phyloP scores from a whole-genome alignment of 2,113 vertebrate genomes.

The Stercorarius parasiticus region DNA sequence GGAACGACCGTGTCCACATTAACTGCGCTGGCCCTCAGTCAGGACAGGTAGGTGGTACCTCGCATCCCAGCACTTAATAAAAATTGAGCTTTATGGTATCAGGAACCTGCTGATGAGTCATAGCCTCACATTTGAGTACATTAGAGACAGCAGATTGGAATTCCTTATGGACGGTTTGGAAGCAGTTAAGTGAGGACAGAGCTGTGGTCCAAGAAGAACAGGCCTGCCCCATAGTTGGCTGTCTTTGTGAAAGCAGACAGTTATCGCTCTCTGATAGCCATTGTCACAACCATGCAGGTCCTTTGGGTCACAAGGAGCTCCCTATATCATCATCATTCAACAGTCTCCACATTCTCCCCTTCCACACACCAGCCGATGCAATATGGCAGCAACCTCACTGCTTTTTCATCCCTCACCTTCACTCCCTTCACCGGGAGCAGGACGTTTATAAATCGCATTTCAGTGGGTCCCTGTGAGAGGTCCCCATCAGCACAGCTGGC shows the following conservation, averaged over 20 bases:
- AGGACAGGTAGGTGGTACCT: conserved; percentile 81
- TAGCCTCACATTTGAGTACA: rapidly evolving
- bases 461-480: background rate
- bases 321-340: no score
- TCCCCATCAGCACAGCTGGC: background rate
- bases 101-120: background rate
- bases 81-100: background rate
- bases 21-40: conserved; percentile 86
- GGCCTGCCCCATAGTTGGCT: background rate
- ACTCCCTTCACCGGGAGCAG: background rate
- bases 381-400: rapidly evolving
- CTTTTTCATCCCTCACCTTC: background rate
- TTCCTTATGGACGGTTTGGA: background rate
- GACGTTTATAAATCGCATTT: background rate
- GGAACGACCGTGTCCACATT: conserved; percentile 84
- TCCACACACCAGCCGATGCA: rapidly evolving
- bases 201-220: background rate
- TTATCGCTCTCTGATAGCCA: background rate
- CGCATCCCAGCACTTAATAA: rapidly evolving
- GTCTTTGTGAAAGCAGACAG: background rate
- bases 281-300: background rate
- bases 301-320: background rate
- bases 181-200: background rate
- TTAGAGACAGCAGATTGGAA: background rate
- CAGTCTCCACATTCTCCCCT: background rate